Evolutionary conservation across 2,113 vertebrate genomes (phyloP).

Genomic region (Ahaetulla prasina): DNA sequence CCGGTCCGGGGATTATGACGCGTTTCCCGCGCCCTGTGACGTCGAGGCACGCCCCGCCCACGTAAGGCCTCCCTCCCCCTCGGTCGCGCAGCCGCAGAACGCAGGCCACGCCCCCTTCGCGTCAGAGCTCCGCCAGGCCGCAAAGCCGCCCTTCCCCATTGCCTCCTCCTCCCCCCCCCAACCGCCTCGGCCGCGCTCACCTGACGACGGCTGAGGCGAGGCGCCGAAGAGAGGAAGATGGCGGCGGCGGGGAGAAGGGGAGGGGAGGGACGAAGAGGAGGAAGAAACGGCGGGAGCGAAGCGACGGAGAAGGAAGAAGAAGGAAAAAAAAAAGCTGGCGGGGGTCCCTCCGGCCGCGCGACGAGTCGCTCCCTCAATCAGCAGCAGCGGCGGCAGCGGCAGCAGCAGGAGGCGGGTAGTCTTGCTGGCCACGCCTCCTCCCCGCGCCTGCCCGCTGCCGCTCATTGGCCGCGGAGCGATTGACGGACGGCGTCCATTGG

Average conservation of each 20-base stretch:
- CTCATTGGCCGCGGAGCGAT: conserved; percentile 23
- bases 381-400: neutral
- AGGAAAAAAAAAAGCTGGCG: too few species aligned
- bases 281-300: neutral
- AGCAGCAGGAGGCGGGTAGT: neutral
- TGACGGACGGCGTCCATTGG: neutral
- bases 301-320: neutral
- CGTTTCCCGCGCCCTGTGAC: neutral
- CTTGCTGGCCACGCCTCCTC: conserved; percentile 8
- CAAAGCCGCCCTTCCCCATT: too few species aligned
- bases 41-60: too few species aligned
- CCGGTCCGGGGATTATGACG: neutral
- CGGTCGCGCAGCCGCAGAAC: too few species aligned
- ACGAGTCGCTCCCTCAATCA: conserved; percentile 24
- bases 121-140: neutral
- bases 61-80: too few species aligned
- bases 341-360: conserved; percentile 31
- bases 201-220: neutral
- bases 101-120: neutral
- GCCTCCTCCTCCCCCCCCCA: too few species aligned
- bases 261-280: neutral
- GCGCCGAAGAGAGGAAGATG: neutral
- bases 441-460: conserved; percentile 9
- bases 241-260: neutral
- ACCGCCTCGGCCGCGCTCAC: conserved; percentile 6